Evolutionary conservation across 2,797 vertebrate species (phyloP), one percentile per base, ranked within the genome.

Genomic region (Girardinus metallicus): DNA sequence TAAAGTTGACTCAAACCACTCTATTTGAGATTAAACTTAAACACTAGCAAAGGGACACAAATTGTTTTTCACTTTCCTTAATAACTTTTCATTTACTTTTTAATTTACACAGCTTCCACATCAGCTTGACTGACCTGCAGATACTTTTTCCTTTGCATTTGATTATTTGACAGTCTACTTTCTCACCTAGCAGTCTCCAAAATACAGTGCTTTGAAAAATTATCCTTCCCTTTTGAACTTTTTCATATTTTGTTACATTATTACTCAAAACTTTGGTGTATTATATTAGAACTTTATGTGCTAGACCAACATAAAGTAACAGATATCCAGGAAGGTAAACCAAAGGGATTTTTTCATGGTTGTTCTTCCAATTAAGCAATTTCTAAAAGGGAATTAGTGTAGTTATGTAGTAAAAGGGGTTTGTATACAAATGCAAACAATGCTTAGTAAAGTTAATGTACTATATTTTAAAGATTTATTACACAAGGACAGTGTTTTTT

Each of bases 91-190:
- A 29, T 62, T 18, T 43, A 26, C 5, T 70, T 5, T n/a, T 7
- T 21, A 64, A 15, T 21, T 41, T 5, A 23, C 3, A 3, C 44
- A 13, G 44, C 47, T 39, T 70, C 36, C 36, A 29, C n/a, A 41
- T 55, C 39, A 8, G 49, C 53, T 70, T 44, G n/a, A 26, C 39
- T 71, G 41, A 71, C 66, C 26, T 77, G 70, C 15, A 78, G 74
- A 53, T 77, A 75, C 73, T 80, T 77, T 83, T 77, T 66, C 49
- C 46, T 47, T 53, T n/a, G 21, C n/a, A 11, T 77, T 64, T 75
- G 75, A 80, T 80, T 29, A 13, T 75, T 62, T 74, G 71, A 64
- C 80, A 5, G 62, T 39, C 55, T 81, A 51, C 36, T 29, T 79
- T 73, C 57, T 70, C 9, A 4, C 21, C 26, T 44, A 76, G 34